Percentiles rank a stretch among this genome's conserved stretches.
phyloP scores from a whole-genome alignment of 2,797 vertebrate genomes.

The Chromis chromis region DNA sequence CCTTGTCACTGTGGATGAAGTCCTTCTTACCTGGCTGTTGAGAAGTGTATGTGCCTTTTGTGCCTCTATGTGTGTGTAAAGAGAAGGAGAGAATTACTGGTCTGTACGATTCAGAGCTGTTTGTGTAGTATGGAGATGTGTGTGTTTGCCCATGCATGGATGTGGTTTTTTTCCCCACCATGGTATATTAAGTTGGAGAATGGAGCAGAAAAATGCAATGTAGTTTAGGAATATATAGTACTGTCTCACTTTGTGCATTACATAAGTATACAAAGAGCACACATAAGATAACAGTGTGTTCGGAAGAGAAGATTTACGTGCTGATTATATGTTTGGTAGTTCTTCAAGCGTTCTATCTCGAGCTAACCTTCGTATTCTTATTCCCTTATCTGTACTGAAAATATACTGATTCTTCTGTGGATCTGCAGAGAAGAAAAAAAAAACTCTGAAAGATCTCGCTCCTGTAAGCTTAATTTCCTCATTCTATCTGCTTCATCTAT shows the following conservation, averaged over 20 bases:
- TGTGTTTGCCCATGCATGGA: neutral
- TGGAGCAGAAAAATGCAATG: conserved; percentile 43
- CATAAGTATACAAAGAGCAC: no score
- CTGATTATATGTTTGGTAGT: conserved; percentile 5
- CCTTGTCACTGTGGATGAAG: conserved; percentile 86
- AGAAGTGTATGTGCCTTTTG: conserved; percentile 39
- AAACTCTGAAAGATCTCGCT: neutral
- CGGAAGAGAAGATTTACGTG: neutral
- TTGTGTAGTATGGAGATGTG: conserved; percentile 15
- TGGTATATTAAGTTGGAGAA: conserved; percentile 48
- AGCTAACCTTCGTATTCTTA: neutral
- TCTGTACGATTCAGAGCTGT: conserved; percentile 16
- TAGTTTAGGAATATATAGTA: neutral
- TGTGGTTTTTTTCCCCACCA: neutral
- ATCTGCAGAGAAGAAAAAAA: neutral
- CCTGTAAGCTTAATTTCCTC: conserved; percentile 18
- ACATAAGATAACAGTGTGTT: no score
- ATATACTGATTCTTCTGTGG: conserved; percentile 3
- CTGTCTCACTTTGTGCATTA: conserved; percentile 7
- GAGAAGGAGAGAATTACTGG: conserved; percentile 15
- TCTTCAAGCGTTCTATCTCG: conserved; percentile 4
- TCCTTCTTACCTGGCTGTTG: conserved; percentile 83
- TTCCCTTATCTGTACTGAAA: neutral
- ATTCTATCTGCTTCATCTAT: conserved; percentile 2
- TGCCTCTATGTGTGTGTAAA: neutral